Evolutionary conservation across 2,888 invertebrate genomes (phyloP), one percentile per base, ranked within the genome.

Genomic region (Molorchus minor): DNA sequence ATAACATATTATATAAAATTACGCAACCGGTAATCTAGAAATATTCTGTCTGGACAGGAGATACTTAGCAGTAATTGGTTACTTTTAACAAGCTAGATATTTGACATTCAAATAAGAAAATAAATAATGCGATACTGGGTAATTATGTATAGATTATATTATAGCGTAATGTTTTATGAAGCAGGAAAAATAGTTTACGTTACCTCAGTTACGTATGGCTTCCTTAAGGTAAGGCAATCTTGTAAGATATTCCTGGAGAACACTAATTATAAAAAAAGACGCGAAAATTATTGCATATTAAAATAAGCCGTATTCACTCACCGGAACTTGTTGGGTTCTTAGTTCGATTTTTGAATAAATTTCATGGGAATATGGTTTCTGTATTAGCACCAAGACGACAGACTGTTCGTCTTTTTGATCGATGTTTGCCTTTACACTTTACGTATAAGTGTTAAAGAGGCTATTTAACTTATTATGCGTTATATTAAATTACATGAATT

Each of bases 71-170:
- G 43, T 61, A 56, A 61, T 61, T 61, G 61, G 53, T 47, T 30
- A 40, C 15, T 53, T 47, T 61, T 45, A 61, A 54, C 47, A 38
- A 53, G 41, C 36, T 30, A 40, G 30, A 25, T 30, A 58, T 41
- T 54, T 54, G 45, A 60, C 60, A 54, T 57, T 57, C 40, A 49
- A 49, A 52, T 54, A 47, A 20, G 43, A 41, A 52, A 52, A 52
- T 41, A 52, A 41, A 52, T 29, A 51, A 16, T 16, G 21, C 21
- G 16, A 7, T 19, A 17, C 30, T 0, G 19, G 33, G 15, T 52
- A 40, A 52, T 52, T 52, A 52, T 41, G 41, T 43, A 35, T 41
- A 41, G 21, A 10, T 41, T 52, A 41, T 52, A 41, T 41, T 52
- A 35, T 41, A 52, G 12, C 29, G 41, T 16, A 29, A 30, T 41